These are phyloP conservation scores for Hippolais icterina DNA, from an alignment of 2,113 vertebrate species.

Conservation along the genomic window DNA sequence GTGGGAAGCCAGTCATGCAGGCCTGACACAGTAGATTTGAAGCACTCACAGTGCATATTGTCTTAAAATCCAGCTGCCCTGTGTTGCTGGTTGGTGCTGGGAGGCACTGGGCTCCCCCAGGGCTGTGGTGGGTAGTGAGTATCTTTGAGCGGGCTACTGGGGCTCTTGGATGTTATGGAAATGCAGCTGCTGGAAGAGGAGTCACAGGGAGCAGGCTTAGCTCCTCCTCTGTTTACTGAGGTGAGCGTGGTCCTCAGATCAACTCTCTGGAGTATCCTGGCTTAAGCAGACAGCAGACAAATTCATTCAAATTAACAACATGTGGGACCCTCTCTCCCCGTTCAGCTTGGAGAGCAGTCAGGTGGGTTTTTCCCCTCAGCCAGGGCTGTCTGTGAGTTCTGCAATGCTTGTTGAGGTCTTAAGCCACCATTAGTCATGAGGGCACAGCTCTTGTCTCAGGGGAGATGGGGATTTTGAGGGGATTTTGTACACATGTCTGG, in stretches of 20 bases:
- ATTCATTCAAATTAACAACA: background rate
- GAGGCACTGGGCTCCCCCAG: background rate
- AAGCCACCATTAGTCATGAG: background rate
- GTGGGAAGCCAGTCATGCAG: fast-evolving
- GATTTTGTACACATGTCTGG: background rate
- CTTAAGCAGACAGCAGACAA: background rate
- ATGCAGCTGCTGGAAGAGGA: background rate
- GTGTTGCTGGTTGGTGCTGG: background rate
- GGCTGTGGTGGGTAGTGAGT: fast-evolving
- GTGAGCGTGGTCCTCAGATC: fast-evolving
- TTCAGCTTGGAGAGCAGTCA: fast-evolving
- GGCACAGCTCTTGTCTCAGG: background rate
- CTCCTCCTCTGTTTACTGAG: background rate
- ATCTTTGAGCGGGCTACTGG: background rate
- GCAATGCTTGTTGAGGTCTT: fast-evolving
- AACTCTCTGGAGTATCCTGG: background rate
- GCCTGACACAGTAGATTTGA: background rate
- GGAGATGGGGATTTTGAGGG: background rate
- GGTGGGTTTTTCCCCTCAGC: background rate
- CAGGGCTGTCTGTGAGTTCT: background rate
- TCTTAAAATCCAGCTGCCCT: background rate
- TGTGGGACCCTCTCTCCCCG: background rate
- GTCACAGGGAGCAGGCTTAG: background rate
- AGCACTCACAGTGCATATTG: fast-evolving
- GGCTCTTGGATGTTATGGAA: background rate